Conservation (phyloP, 2,113 vertebrate species). For the Meles meles region DNA sequence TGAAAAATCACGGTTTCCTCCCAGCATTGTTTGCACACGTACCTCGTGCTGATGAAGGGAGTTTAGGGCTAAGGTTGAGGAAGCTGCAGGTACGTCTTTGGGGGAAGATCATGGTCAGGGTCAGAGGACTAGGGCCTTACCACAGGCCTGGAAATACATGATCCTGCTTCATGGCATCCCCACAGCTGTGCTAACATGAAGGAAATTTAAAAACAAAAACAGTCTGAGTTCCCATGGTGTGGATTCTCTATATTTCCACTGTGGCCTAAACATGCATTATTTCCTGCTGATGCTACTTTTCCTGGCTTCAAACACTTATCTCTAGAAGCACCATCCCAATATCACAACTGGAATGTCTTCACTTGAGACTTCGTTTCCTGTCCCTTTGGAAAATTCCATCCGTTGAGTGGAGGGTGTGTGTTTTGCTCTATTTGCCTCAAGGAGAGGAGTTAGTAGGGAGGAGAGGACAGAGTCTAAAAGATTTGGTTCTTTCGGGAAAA, state of each 20-base stretch:
- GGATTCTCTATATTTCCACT: neutral
- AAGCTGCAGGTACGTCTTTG: rapidly evolving
- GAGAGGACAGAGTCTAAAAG: neutral
- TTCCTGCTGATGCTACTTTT: constrained; percentile 56
- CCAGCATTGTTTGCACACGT: rapidly evolving
- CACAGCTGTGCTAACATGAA: constrained; percentile 32
- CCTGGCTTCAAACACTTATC: constrained; percentile 60
- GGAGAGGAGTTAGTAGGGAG: neutral
- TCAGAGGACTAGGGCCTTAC: neutral
- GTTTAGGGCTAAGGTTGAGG: neutral
- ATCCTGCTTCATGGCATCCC: neutral
- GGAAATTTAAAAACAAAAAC: neutral
- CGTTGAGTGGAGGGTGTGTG: neutral
- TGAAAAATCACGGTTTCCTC: no score
- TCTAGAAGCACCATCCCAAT: constrained; percentile 32
- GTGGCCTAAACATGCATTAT: neutral
- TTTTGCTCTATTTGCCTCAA: neutral
- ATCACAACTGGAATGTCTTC: constrained; percentile 59
- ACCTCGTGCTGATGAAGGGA: neutral
- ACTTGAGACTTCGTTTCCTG: constrained; percentile 40
- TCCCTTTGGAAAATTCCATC: constrained; percentile 59
- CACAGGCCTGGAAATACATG: rapidly evolving
- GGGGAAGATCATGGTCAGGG: rapidly evolving
- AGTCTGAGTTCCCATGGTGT: neutral
- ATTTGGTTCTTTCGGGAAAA: neutral